Evolutionary conservation across 2,797 vertebrate species (phyloP).

Genomic region (Enoplosus armatus): DNA sequence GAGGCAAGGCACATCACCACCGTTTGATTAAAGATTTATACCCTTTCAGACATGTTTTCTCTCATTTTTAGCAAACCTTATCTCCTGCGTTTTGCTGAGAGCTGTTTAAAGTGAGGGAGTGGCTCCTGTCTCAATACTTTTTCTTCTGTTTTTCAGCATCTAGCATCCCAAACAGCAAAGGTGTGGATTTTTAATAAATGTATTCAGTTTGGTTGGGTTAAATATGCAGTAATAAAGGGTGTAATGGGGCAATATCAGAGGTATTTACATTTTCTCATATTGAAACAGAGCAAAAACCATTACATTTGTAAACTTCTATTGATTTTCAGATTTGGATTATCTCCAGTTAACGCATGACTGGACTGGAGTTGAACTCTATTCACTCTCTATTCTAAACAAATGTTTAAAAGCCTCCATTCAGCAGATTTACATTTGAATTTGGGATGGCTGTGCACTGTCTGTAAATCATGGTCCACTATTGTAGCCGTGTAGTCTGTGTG

Average conservation of each 20-base stretch:
- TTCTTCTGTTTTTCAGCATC: slow-evolving; percentile 41
- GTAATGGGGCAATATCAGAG: slow-evolving; percentile 14
- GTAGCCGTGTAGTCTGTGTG: slow-evolving; percentile 21
- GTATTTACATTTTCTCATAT: slow-evolving; percentile 38
- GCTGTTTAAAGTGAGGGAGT: slow-evolving; percentile 71
- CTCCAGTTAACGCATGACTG: slow-evolving; percentile 55
- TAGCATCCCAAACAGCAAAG: slow-evolving; percentile 21
- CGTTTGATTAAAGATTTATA: slow-evolving; percentile 87
- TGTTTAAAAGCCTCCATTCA: slow-evolving; percentile 65
- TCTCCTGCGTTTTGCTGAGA: slow-evolving; percentile 72
- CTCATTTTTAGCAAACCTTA: slow-evolving; percentile 75
- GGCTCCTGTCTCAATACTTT: slow-evolving; percentile 64
- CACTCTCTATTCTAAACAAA: slow-evolving; percentile 54
- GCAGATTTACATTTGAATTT: slow-evolving; percentile 77
- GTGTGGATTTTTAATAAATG: slow-evolving; percentile 48
- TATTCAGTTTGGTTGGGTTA: slow-evolving; percentile 25
- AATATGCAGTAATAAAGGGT: slow-evolving; percentile 25
- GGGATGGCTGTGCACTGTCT: slow-evolving; percentile 50
- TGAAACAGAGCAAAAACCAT: slow-evolving; percentile 38
- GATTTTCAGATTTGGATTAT: slow-evolving; percentile 61
- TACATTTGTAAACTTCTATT: slow-evolving; percentile 40
- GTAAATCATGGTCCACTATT: slow-evolving; percentile 48
- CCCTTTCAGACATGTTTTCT: slow-evolving; percentile 83
- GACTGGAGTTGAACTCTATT: slow-evolving; percentile 66
- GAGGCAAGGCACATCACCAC: slow-evolving; percentile 80